Evolutionary conservation across 2,113 vertebrate genomes (phyloP).

Genomic region (Physeter macrocephalus): DNA sequence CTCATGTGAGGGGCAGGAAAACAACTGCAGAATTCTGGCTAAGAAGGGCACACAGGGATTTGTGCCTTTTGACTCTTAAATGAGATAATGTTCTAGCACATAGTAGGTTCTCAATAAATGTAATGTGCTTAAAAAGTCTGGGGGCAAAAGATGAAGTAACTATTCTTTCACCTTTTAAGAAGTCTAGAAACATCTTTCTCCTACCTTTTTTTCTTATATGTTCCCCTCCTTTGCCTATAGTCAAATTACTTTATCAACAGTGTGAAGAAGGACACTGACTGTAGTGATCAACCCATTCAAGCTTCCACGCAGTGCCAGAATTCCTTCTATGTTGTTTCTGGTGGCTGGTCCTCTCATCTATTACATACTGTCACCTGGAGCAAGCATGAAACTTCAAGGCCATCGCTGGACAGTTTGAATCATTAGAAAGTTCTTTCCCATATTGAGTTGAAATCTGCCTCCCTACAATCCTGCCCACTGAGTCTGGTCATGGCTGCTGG

Average conservation of each 20-base stretch:
- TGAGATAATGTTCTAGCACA: background rate
- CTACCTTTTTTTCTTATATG: background rate
- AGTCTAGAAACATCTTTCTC: background rate
- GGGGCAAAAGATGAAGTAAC: background rate
- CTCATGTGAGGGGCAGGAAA: background rate
- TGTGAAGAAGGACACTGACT: background rate
- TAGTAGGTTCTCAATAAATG: background rate
- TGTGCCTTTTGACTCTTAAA: background rate
- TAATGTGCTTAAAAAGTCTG: background rate
- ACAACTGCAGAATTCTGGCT: background rate
- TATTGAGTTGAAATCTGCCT: conserved; percentile 25
- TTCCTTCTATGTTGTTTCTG: background rate
- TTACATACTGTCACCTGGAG: background rate
- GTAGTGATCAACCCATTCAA: background rate
- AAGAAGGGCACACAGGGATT: background rate
- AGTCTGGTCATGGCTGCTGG: background rate
- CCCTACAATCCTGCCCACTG: background rate
- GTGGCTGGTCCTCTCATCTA: background rate
- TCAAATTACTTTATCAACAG: background rate
- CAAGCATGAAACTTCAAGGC: background rate
- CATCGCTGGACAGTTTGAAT: background rate
- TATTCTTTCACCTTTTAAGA: background rate
- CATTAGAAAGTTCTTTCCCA: conserved; percentile 34
- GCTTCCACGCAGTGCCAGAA: background rate
- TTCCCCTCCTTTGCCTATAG: background rate